Base-by-base conservation (phyloP, 1,140 invertebrate genomes). In the Zeugodacus cucurbitae region DNA sequence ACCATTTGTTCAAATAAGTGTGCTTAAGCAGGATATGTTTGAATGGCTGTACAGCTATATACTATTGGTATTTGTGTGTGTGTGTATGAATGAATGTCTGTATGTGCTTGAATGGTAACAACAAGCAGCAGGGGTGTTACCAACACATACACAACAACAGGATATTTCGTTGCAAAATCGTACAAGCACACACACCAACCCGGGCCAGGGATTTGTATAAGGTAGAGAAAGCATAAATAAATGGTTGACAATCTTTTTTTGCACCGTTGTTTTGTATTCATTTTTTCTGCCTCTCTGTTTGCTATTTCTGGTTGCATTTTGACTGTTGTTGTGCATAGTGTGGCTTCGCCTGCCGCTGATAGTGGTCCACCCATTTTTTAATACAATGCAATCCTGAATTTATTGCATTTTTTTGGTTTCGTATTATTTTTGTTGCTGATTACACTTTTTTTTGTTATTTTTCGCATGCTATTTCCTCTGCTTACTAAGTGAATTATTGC, bases 1-100 rank as follows among this genome's bases (percentile, higher is more conserved):
- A 82, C 74, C 74, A 82, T 82, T 82, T 82, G 74, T 82, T 82
- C 74, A 54, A 82, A 34, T 82, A 82, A 82, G 74, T 82, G 74
- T 20, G 67, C 74, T 44, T 82, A 48, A 82, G 74, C 74, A 82
- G 74, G 74, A 82, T 37, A 54, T 82, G 74, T 48, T 41, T 41
- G 29, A 37, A 41, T 54, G 48, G 2, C 48, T 54, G 48, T 54
- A 54, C 14, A 3, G 14, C n/a, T 74, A 4, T 41, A 41, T n/a
- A n/a, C 32, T 7, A 10, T n/a, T 32, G n/a, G n/a, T 44, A 11
- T 70, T 0, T 14, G 11, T 37, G 20, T 74, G 22, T 22, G 6
- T 8, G 3, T 74, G 37, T 41, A 10, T 74, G 20, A 44, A 14
- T 82, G 41, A n/a, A 26, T n/a, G 58, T 62, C 11, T 62, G 26